Conservation (phyloP, 1,140 invertebrate genomes). For the Uloborus diversus region DNA sequence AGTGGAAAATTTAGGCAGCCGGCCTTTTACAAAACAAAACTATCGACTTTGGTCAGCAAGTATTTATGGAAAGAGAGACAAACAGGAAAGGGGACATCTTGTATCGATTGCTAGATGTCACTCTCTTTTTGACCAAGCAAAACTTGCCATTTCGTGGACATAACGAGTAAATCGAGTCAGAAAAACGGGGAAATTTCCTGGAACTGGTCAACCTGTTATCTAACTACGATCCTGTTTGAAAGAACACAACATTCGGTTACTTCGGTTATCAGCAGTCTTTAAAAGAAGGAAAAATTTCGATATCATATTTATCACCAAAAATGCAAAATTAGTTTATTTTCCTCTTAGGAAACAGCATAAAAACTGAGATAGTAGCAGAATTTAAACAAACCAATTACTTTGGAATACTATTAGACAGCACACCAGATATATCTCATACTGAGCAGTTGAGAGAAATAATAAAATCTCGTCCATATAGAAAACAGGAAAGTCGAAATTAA, state of each 20-base stretch:
- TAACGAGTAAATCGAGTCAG: no score
- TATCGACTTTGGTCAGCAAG: not conserved
- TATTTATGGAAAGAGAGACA: not conserved
- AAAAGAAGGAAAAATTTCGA: no score
- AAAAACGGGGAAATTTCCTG: no score
- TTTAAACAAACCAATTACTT: no score
- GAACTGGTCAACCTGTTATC: no score
- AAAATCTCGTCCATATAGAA: constrained; percentile 51
- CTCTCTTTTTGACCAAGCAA: not conserved
- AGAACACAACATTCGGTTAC: no score
- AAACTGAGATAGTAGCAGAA: no score
- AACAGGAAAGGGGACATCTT: not conserved
- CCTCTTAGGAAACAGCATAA: not conserved
- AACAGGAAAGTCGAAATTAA: constrained; percentile 26
- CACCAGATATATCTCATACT: constrained; percentile 63
- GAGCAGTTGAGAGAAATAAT: constrained; percentile 63
- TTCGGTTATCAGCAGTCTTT: no score
- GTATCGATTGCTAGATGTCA: not conserved
- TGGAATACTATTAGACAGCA: constrained; percentile 64
- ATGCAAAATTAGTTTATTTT: constrained; percentile 1
- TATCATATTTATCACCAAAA: not conserved
- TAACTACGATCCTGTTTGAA: no score
- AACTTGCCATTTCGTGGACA: no score
- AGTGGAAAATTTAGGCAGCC: not conserved
- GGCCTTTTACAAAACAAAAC: not conserved